A percentile compares a stretch with the other conserved stretches of the same genome.
Evolutionary conservation across 2,113 vertebrate species (phyloP).

Genomic region (Cichladusa arquata): DNA sequence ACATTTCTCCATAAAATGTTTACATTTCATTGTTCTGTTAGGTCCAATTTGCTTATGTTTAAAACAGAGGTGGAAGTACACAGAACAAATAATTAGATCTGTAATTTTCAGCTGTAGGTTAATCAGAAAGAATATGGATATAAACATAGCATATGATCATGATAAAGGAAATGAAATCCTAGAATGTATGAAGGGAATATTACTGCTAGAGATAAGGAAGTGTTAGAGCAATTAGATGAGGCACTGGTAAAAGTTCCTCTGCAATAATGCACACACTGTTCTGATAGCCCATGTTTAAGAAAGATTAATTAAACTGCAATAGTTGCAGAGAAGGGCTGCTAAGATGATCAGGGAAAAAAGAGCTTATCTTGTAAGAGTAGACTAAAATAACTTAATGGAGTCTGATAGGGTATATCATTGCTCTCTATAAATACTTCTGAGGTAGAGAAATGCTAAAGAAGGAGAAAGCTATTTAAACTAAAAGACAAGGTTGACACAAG

Average conservation of each 20-base stretch:
- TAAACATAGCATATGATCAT: neutral
- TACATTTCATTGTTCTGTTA: neutral
- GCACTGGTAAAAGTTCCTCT: neutral
- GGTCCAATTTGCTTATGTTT: neutral
- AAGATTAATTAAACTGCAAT: conserved; percentile 59
- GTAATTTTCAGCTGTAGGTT: neutral
- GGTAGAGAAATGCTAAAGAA: conserved; percentile 46
- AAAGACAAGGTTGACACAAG: conserved; percentile 57
- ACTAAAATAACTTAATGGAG: conserved; percentile 58
- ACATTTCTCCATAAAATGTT: neutral
- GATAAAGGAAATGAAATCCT: neutral
- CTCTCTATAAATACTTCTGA: conserved; percentile 64
- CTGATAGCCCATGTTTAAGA: neutral
- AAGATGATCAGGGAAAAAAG: conserved; percentile 7
- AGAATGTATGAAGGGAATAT: neutral
- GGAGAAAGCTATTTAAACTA: conserved; percentile 52
- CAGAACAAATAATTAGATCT: neutral
- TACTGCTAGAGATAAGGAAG: conserved; percentile 6
- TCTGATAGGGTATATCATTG: conserved; percentile 46
- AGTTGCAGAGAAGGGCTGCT: neutral
- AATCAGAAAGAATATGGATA: neutral
- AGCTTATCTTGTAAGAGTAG: conserved; percentile 49
- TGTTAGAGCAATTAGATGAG: neutral
- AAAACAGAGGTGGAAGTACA: neutral
- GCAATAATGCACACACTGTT: neutral